A percentile compares a stretch with the other conserved stretches of the same genome.
Conservation (phyloP, 2,797 vertebrate genomes). For the Trichosurus vulpecula region DNA sequence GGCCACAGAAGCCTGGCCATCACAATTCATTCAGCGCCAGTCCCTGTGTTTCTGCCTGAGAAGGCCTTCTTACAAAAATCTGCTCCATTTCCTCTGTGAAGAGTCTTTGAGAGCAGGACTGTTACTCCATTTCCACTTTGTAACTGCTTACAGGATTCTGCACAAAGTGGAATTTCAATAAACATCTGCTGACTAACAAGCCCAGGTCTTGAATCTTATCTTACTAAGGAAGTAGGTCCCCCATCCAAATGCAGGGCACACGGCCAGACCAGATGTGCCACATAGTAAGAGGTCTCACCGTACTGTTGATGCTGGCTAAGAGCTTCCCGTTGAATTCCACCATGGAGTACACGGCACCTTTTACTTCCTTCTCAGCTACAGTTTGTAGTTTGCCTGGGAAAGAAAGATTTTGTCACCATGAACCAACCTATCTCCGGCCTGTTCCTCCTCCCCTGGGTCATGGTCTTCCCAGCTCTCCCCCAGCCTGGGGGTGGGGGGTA, state of each 20-base stretch:
- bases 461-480: background rate
- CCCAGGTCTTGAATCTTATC: background rate
- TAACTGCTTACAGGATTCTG: background rate
- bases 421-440: background rate
- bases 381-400: constrained; percentile 96
- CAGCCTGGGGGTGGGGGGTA: background rate
- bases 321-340: constrained; percentile 99
- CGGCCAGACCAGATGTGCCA: background rate
- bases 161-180: background rate
- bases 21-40: background rate
- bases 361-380: constrained; percentile 98
- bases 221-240: background rate
- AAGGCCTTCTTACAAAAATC: background rate
- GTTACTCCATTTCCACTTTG: background rate
- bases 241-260: accelerated
- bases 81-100: background rate
- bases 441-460: background rate
- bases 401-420: constrained; percentile 12
- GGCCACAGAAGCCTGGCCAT: background rate
- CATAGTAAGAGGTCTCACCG: constrained; percentile 83
- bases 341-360: constrained; percentile 98
- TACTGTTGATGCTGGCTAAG: constrained; percentile 99
- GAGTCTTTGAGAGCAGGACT: background rate
- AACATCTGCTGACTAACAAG: background rate
- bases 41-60: background rate